Conservation (phyloP, 1,140 invertebrate genomes). For the Sminthurinus signatus region DNA sequence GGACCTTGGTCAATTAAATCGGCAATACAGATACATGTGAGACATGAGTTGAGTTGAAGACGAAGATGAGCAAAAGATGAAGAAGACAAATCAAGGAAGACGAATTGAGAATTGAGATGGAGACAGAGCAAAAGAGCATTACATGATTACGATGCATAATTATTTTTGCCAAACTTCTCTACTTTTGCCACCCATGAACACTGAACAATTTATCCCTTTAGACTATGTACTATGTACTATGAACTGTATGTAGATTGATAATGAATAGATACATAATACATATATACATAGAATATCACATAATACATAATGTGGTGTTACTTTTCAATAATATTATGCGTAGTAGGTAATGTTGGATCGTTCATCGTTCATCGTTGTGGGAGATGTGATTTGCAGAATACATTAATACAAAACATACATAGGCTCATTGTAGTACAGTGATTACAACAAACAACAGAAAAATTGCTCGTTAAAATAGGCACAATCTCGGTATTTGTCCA, state of each 20-base stretch:
- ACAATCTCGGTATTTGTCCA: background rate
- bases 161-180: background rate
- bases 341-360: too few relatives aligned
- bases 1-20: too few relatives aligned
- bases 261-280: conserved; percentile 1
- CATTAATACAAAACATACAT: too few relatives aligned
- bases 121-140: background rate
- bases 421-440: too few relatives aligned
- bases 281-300: too few relatives aligned
- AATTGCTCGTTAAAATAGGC: conserved; percentile 1
- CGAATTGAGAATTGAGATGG: conserved; percentile 3
- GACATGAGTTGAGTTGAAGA: too few relatives aligned
- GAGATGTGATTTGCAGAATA: too few relatives aligned
- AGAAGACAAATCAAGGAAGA: conserved; percentile 25
- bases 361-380: too few relatives aligned
- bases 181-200: background rate
- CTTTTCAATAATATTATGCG: too few relatives aligned
- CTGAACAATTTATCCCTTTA: background rate
- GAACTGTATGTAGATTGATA: background rate
- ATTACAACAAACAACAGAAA: conserved; percentile 5
- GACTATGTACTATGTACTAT: background rate
- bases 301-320: too few relatives aligned
- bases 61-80: background rate
- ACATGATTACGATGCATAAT: too few relatives aligned
- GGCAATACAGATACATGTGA: too few relatives aligned